Conservation (phyloP, 1,140 invertebrate genomes). For the Cotesia typhae region DNA sequence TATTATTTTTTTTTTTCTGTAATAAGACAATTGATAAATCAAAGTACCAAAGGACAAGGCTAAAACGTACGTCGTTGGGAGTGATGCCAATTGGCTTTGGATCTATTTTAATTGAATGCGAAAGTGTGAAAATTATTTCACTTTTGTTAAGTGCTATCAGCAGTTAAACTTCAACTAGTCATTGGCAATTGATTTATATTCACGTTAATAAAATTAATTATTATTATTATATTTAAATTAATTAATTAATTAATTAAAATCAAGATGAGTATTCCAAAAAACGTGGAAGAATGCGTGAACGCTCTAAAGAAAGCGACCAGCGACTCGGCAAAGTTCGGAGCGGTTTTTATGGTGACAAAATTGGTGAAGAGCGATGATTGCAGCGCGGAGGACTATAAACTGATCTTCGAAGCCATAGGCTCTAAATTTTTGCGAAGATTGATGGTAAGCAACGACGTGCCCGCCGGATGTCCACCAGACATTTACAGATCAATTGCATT, state of each 20-base stretch:
- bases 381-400: conserved; percentile 73
- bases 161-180: background rate
- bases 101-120: background rate
- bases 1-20: no score
- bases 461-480: conserved; percentile 83
- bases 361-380: conserved; percentile 83
- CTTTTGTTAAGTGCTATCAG: background rate
- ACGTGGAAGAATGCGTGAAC: conserved; percentile 82
- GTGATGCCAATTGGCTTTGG: conserved; percentile 54
- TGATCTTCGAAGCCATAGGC: conserved; percentile 89
- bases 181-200: background rate
- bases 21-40: background rate
- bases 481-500: conserved; percentile 91
- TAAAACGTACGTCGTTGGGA: conserved; percentile 50
- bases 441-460: conserved; percentile 76
- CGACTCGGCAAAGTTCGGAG: conserved; percentile 92
- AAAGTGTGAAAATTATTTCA: background rate
- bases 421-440: conserved; percentile 84
- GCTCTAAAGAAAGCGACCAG: conserved; percentile 79
- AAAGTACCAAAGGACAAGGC: conserved; percentile 63
- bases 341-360: conserved; percentile 89
- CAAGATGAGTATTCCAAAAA: conserved; percentile 71
- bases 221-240: conserved; percentile 43
- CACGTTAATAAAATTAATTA: no score
- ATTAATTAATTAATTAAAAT: conserved; percentile 30